Evolutionary conservation across 2,113 vertebrate genomes (phyloP), one percentile per base, ranked within the genome.

Genomic region (Neopipo cinnamomea): DNA sequence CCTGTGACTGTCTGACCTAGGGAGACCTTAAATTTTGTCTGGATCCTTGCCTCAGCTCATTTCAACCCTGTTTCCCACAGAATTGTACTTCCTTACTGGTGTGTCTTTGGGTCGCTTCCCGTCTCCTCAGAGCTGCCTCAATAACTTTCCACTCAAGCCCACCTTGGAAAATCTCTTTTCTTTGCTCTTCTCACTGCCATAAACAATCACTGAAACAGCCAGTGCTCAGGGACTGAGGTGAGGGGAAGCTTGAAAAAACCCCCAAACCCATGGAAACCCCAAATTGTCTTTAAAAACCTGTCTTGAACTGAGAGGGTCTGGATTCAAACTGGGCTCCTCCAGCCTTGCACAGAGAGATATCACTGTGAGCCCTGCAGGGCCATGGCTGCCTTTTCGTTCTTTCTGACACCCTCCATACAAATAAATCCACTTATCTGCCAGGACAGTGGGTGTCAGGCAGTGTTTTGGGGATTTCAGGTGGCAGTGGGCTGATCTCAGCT

Each of bases 11-110:
- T 77, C 76, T 96, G 94, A 95, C 94, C 92, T 39, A 62, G 83
- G 42, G 30, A 89, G 88, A 93, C 87, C 65, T 94, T n/a, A 6
- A 81, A n/a, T 77, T 80, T 47, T 71, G 58, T 8, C 91, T 88
- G 95, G 88, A 94, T 80, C 79, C 62, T 55, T 91, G 83, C 86
- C 93, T 92, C 52, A 80, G 2, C 86, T 83, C 86, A 35, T 78
- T 65, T 52, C 92, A 89, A 76, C 73, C 85, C 76, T 67, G 56
- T 87, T 97, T 93, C 93, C 94, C 91, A 77, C 86, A 84, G 81
- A 89, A 92, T 67, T 93, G 72, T 63, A 47, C 68, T 88, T 93
- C 93, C 94, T 91, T 95, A 22, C 86, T 89, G 70, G 33, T 55
- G 63, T 81, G 86, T 46, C 83, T 89, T 89, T 95, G 89, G 76